phyloP scores from a whole-genome alignment of 2,113 vertebrate species.

The Protobothrops mucrosquamatus region DNA sequence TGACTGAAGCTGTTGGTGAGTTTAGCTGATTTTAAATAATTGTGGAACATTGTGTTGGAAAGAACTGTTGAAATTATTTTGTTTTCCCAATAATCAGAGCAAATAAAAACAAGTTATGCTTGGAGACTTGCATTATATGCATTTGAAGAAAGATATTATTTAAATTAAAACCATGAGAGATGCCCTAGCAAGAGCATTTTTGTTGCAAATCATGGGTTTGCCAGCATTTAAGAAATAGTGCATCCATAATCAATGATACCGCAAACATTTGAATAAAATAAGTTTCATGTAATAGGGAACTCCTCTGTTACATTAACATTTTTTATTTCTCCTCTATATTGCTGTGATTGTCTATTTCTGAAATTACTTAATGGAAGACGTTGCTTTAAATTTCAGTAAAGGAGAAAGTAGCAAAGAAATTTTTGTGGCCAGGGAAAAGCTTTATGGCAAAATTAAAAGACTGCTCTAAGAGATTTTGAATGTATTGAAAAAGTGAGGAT shows the following conservation, averaged over 20 bases:
- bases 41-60: constrained; percentile 12
- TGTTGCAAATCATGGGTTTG: background rate
- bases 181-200: background rate
- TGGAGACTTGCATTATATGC: background rate
- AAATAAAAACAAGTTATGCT: background rate
- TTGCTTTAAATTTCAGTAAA: background rate
- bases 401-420: background rate
- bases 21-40: constrained; percentile 35
- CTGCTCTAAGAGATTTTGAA: background rate
- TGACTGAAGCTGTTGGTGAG: background rate
- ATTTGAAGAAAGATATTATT: background rate
- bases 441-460: background rate
- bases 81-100: background rate
- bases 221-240: background rate
- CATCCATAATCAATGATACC: background rate
- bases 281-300: background rate
- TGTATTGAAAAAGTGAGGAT: constrained; percentile 30
- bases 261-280: background rate
- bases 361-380: background rate
- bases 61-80: background rate
- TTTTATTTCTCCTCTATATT: background rate
- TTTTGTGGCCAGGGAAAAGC: background rate
- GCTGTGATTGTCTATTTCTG: background rate
- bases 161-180: background rate
- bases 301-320: background rate